phyloP scores from a whole-genome alignment of 1,140 invertebrate genomes.

The Aphidius ervi region DNA sequence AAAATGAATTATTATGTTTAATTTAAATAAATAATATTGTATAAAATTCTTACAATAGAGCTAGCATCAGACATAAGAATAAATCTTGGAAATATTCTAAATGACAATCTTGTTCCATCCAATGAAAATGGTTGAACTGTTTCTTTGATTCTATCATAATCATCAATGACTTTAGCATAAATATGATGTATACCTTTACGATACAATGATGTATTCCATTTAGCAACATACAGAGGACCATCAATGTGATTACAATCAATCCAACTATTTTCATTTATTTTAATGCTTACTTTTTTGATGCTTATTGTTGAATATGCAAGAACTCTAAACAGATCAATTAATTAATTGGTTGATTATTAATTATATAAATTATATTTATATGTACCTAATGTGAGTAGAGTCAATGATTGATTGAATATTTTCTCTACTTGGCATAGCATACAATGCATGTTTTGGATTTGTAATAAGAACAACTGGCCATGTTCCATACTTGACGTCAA shows the following conservation, averaged over 20 bases:
- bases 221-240: conserved; percentile 67
- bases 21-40: conserved; percentile 18
- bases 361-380: neutral
- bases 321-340: conserved; percentile 52
- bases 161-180: conserved; percentile 61
- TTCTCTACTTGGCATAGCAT: conserved; percentile 69
- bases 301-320: conserved; percentile 68
- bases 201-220: conserved; percentile 70
- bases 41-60: conserved; percentile 60
- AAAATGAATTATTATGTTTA: no score
- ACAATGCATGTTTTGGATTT: conserved; percentile 83
- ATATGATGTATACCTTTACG: conserved; percentile 66
- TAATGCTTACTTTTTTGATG: conserved; percentile 62
- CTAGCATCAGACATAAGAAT: conserved; percentile 72
- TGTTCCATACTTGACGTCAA: conserved; percentile 69
- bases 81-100: conserved; percentile 65
- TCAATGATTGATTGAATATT: conserved; percentile 63
- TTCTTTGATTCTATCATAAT: conserved; percentile 55
- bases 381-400: conserved; percentile 73
- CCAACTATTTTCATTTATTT: conserved; percentile 65
- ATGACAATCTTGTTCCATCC: conserved; percentile 65
- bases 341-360: conserved; percentile 1
- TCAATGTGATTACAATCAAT: conserved; percentile 57
- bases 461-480: conserved; percentile 84
- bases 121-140: conserved; percentile 72